These are phyloP conservation scores for Siniperca scherzeri DNA, from an alignment of 2,797 vertebrate genomes.

Conservation along the genomic window DNA sequence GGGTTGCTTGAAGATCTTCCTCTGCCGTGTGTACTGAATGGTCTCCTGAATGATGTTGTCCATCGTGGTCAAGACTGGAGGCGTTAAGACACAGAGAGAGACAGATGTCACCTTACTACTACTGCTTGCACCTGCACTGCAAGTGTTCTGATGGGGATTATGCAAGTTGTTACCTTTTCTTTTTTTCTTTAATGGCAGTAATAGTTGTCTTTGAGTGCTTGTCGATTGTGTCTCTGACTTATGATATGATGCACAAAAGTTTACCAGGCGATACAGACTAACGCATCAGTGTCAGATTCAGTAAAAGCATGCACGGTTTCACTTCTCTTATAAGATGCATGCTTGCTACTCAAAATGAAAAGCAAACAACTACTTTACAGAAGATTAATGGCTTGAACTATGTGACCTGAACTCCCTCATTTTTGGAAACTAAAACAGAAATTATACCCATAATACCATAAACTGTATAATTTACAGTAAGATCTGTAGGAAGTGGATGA, in stretches of 20 bases:
- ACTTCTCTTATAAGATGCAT: constrained; percentile 3
- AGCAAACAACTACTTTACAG: constrained; percentile 20
- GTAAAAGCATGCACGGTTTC: neutral
- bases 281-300: neutral
- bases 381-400: constrained; percentile 11
- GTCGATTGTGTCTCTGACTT: neutral
- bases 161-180: neutral
- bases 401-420: constrained; percentile 21
- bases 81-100: constrained; percentile 17
- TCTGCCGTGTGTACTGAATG: constrained; percentile 87
- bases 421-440: constrained; percentile 9
- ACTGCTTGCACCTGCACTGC: neutral
- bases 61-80: constrained; percentile 85
- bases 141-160: neutral
- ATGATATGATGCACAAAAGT: neutral
- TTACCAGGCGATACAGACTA: neutral
- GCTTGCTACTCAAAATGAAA: constrained; percentile 4
- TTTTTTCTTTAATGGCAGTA: neutral
- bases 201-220: neutral
- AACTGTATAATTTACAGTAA: neutral
- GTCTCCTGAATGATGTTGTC: constrained; percentile 89
- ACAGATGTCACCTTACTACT: neutral
- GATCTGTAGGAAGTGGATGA: neutral
- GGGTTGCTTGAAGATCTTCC: constrained; percentile 86
- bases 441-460: neutral